phyloP scores from a whole-genome alignment of 2,113 vertebrate genomes.

The Caranx melampygus region DNA sequence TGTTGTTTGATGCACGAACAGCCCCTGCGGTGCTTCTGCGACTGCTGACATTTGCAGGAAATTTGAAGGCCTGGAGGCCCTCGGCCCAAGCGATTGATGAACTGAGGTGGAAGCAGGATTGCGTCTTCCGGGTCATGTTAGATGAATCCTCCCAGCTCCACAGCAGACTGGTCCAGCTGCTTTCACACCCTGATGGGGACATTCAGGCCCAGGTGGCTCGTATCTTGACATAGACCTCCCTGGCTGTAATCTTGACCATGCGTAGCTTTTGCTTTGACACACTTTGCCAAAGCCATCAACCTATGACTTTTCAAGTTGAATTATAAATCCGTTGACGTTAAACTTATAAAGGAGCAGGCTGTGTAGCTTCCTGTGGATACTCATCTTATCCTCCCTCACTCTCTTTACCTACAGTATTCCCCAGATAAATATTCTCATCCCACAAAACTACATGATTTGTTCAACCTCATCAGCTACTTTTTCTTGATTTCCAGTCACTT shows the following conservation, averaged over 20 bases:
- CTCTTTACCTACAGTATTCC: neutral
- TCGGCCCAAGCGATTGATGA: conserved; percentile 79
- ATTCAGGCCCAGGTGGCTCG: conserved; percentile 89
- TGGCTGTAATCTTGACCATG: conserved; percentile 7
- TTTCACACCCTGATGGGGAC: conserved; percentile 86
- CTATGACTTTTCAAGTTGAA: conserved; percentile 14
- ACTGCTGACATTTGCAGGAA: conserved; percentile 86
- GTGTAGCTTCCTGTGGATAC: conserved; percentile 1
- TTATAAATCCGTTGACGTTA: conserved; percentile 27
- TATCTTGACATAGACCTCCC: conserved; percentile 79
- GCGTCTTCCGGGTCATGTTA: conserved; percentile 87
- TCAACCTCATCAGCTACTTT: conserved; percentile 21
- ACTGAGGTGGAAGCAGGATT: conserved; percentile 82
- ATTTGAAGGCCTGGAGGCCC: conserved; percentile 84
- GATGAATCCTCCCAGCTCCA: conserved; percentile 84
- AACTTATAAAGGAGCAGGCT: conserved; percentile 7
- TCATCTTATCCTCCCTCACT: neutral
- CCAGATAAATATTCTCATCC: conserved; percentile 26
- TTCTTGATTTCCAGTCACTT: conserved; percentile 19
- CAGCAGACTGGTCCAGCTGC: conserved; percentile 86
- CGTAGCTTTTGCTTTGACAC: conserved; percentile 40
- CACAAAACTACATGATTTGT: conserved; percentile 7
- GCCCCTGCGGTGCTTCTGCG: conserved; percentile 88
- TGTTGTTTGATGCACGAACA: conserved; percentile 85
- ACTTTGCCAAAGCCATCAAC: conserved; percentile 51